Evolutionary conservation across 2,113 vertebrate genomes (phyloP).

Genomic region (Sitta europaea): DNA sequence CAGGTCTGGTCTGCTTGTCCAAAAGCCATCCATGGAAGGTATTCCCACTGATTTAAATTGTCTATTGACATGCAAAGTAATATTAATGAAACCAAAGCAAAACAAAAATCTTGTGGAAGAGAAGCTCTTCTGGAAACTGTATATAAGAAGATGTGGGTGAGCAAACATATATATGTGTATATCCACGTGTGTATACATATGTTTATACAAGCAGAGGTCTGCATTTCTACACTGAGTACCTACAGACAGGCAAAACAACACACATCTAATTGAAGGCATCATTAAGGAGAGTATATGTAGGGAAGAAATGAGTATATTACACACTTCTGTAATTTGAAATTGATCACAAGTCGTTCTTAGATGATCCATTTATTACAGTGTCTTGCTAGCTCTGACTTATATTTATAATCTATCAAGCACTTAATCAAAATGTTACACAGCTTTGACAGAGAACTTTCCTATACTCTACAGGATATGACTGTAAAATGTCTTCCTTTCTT

Average conservation of each 20-base stretch:
- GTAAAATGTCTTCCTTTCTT: constrained; percentile 36
- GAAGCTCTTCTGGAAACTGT: background rate
- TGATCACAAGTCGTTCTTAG: constrained; percentile 42
- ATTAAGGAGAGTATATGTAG: background rate
- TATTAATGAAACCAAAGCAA: background rate
- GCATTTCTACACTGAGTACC: background rate
- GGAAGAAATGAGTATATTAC: background rate
- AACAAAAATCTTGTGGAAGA: background rate
- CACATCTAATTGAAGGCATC: background rate
- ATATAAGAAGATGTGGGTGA: background rate
- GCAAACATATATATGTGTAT: rapidly evolving
- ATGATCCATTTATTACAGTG: constrained; percentile 25
- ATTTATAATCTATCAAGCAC: background rate
- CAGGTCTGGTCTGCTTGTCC: background rate
- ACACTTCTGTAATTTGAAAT: constrained; percentile 22
- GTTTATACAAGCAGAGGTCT: background rate
- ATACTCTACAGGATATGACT: background rate
- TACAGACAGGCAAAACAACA: background rate
- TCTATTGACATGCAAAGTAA: background rate
- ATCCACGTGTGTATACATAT: too few species aligned
- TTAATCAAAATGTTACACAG: constrained; percentile 31
- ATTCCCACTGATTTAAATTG: background rate
- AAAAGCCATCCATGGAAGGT: background rate
- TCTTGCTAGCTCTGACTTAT: constrained; percentile 35
- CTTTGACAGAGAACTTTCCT: constrained; percentile 22